Conservation (phyloP, 2,888 invertebrate genomes). For the Druceiella hillmani region DNA sequence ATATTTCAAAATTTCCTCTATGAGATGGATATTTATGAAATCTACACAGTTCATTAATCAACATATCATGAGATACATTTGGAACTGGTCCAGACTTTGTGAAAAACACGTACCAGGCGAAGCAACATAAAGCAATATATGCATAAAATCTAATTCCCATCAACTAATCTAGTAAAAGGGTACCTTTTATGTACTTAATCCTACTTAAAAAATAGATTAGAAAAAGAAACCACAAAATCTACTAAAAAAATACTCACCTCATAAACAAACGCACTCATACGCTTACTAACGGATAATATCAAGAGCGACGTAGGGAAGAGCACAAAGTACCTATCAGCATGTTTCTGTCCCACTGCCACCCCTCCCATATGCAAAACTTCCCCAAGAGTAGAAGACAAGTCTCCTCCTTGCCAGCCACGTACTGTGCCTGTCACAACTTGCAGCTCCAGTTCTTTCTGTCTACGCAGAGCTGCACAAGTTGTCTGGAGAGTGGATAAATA, state of each 20-base stretch:
- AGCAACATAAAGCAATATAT: too few species aligned
- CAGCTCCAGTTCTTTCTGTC: slow-evolving; percentile 93
- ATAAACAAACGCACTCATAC: slow-evolving; percentile 92
- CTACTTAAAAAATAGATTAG: not conserved
- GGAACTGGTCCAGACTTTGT: too few species aligned
- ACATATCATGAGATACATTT: too few species aligned
- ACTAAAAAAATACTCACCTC: slow-evolving; percentile 56
- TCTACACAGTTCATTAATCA: too few species aligned
- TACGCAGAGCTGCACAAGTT: slow-evolving; percentile 77
- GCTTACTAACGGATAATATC: slow-evolving; percentile 83
- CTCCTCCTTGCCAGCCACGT: slow-evolving; percentile 87
- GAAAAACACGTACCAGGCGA: too few species aligned
- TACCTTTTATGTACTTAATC: too few species aligned
- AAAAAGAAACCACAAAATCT: slow-evolving; percentile 2
- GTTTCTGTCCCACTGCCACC: slow-evolving; percentile 80
- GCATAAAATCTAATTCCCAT: too few species aligned
- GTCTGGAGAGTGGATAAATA: too few species aligned
- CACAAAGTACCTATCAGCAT: slow-evolving; percentile 86
- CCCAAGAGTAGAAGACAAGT: slow-evolving; percentile 57
- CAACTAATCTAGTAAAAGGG: too few species aligned
- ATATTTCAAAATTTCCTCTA: too few species aligned
- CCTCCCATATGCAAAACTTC: slow-evolving; percentile 91
- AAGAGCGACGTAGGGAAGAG: slow-evolving; percentile 86
- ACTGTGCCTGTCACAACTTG: slow-evolving; percentile 93
- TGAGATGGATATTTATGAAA: too few species aligned